A percentile compares a stretch with the other conserved stretches of the same genome.
These are phyloP conservation scores for Philhelius pedissequus DNA, from an alignment of 2,888 invertebrate genomes.

Conservation along the genomic window DNA sequence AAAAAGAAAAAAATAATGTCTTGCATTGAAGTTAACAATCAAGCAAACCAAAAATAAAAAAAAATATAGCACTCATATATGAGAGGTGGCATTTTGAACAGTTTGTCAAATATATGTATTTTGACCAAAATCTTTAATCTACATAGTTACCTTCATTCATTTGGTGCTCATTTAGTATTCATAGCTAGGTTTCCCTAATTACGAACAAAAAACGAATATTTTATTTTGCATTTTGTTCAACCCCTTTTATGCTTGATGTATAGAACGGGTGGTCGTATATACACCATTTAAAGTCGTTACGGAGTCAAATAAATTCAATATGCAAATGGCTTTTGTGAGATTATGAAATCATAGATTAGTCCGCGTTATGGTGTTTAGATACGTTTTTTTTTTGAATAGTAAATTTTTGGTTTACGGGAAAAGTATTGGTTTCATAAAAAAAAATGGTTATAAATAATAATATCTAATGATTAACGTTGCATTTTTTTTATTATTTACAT, in stretches of 20 bases:
- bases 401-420: neutral
- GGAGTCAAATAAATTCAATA: constrained; percentile 10
- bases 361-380: neutral
- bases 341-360: neutral
- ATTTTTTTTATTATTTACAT: too few species aligned
- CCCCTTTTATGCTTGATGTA: neutral
- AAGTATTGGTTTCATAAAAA: neutral
- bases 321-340: constrained; percentile 14
- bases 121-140: constrained; percentile 6
- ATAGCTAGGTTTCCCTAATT: neutral
- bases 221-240: neutral
- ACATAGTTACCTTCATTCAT: too few species aligned
- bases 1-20: constrained; percentile 34
- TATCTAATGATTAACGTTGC: too few species aligned
- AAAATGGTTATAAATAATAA: too few species aligned
- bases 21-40: constrained; percentile 32
- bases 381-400: neutral
- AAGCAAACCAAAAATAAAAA: neutral
- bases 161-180: neutral
- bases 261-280: neutral
- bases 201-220: neutral
- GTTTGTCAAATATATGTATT: constrained; percentile 19
- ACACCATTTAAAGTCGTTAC: neutral
- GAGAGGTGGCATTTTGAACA: constrained; percentile 18
- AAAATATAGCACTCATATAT: neutral